Evolutionary conservation across 1,140 invertebrate species (phyloP), one percentile per base, ranked within the genome.

Genomic region (Diorhabda carinulata): DNA sequence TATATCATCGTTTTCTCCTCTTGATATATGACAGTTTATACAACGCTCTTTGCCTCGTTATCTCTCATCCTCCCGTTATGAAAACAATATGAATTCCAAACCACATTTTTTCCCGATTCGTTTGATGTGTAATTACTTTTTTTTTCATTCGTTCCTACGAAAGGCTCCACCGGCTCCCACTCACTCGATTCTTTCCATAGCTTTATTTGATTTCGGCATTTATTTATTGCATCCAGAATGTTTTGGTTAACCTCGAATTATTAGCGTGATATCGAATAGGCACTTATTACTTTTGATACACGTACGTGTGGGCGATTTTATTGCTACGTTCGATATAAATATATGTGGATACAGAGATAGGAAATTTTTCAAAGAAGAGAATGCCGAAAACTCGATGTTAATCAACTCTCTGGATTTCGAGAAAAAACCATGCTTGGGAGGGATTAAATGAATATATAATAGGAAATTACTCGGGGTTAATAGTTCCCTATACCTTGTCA

Each of bases 1-100:
- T 25, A 25, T 25, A 25, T 25, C 66, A 57, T 71, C 63, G 72
- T 72, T 66, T 70, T 71, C 70, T 64, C 70, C 73, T 70, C 73
- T 75, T 78, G 77, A 78, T 78, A 76, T 77, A 78, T 78, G 76
- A 77, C 77, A 76, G 72, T 76, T 73, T 75, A 76, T 78, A 73
- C 73, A 69, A 64, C 71, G 64, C 43, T 62, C 41, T 62, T 62
- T 66, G 70, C 64, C 73, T 70, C 71, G 73, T 72, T 70, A 71
- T 73, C 73, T 75, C 74, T 74, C 47, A 52, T 52, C 6, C 47
- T 78, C 78, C 74, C 73, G 77, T 77, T 78, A 78, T 78, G 78
- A 79, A 79, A 79, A 79, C 78, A 79, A 79, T 79, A 79, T 79
- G 78, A 79, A 79, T 79, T 79, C 78, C 77, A 62, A 68, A 78